These are phyloP conservation scores for Lithobates sylvaticus DNA, from an alignment of 2,797 vertebrate genomes.

Conservation along the genomic window DNA sequence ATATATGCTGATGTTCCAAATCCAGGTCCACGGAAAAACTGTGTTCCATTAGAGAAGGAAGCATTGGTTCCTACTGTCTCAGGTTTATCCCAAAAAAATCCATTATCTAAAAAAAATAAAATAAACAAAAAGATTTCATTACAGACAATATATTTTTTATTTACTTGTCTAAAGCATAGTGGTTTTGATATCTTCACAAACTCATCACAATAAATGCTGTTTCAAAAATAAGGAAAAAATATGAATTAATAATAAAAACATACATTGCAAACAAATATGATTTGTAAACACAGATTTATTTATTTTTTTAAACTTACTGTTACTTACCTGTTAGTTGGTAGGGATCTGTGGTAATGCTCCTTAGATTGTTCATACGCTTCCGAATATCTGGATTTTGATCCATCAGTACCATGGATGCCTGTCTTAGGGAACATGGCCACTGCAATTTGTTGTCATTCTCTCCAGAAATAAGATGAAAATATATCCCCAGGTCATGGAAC, in stretches of 20 bases:
- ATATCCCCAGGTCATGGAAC: conserved; percentile 75
- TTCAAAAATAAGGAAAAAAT: too few relatives aligned
- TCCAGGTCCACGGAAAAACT: conserved; percentile 79
- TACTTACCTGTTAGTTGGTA: conserved; percentile 65
- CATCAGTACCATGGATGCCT: conserved; percentile 86
- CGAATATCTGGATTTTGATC: conserved; percentile 92
- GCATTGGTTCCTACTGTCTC: conserved; percentile 78
- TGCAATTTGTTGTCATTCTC: conserved; percentile 78
- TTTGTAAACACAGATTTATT: background rate
- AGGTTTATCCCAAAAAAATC: conserved; percentile 87
- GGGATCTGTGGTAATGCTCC: conserved; percentile 89
- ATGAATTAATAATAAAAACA: too few relatives aligned
- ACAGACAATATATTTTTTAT: too few relatives aligned
- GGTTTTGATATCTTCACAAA: too few relatives aligned
- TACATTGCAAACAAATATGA: too few relatives aligned
- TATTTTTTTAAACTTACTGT: background rate
- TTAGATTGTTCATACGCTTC: conserved; percentile 89
- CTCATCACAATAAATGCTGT: too few relatives aligned
- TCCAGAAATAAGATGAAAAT: conserved; percentile 82
- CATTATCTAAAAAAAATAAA: conserved; percentile 56
- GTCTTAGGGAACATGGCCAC: conserved; percentile 86
- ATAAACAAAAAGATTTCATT: background rate
- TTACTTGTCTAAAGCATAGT: too few relatives aligned
- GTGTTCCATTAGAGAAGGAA: conserved; percentile 79
- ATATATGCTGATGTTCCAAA: conserved; percentile 79